Percentiles rank a stretch among this genome's conserved stretches.
phyloP scores from a whole-genome alignment of 2,888 invertebrate genomes.

The Erannis defoliaria region DNA sequence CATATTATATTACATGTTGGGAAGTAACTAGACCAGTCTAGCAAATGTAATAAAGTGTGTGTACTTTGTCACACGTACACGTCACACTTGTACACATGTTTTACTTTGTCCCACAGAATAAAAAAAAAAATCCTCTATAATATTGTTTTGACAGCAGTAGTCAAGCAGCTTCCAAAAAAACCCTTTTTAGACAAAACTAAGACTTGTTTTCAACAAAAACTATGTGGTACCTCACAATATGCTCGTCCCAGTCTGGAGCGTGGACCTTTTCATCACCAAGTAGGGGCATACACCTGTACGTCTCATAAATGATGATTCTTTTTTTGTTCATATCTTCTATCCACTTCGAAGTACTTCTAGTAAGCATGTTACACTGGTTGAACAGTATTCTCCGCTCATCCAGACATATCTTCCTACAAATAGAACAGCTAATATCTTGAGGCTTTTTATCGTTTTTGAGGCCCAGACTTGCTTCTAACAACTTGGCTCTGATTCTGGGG shows the following conservation, averaged over 20 bases:
- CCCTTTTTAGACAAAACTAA: background rate
- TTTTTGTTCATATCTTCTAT: conserved; percentile 44
- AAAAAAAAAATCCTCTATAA: too few relatives aligned
- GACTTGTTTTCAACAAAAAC: conserved; percentile 54
- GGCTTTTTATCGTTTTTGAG: conserved; percentile 38
- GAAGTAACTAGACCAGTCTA: too few relatives aligned
- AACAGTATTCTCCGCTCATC: conserved; percentile 39
- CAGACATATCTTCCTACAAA: conserved; percentile 50
- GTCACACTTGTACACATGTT: too few relatives aligned
- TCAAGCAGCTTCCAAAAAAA: too few relatives aligned
- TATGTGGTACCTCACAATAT: conserved; percentile 68
- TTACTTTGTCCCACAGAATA: too few relatives aligned
- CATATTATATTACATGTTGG: background rate
- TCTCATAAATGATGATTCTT: conserved; percentile 66
- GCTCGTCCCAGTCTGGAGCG: conserved; percentile 71
- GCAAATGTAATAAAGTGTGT: too few relatives aligned
- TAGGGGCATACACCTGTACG: conserved; percentile 76
- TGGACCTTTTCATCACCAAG: conserved; percentile 68
- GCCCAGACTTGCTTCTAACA: background rate
- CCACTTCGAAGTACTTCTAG: conserved; percentile 61
- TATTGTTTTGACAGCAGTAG: too few relatives aligned
- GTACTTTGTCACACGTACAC: too few relatives aligned
- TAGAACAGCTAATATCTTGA: conserved; percentile 46
- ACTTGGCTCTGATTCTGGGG: conserved; percentile 42
- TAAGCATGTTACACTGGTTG: conserved; percentile 47